Evolutionary conservation across 2,888 invertebrate genomes (phyloP).

Genomic region (Pyrocoelia pectoralis): DNA sequence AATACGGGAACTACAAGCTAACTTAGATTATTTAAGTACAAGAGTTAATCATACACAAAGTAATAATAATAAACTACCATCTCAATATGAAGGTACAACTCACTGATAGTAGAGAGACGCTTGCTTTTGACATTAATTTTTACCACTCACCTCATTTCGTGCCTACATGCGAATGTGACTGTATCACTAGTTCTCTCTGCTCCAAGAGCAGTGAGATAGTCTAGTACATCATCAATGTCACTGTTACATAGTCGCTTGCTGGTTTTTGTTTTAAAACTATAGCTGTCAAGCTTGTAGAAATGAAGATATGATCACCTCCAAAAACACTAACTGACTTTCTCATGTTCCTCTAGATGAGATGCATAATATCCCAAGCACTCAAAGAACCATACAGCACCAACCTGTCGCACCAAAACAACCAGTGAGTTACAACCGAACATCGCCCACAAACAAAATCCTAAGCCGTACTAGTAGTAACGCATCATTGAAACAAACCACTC

Average conservation of each 20-base stretch:
- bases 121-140: constrained; percentile 15
- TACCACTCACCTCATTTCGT: not conserved
- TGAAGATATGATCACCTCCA: not conserved
- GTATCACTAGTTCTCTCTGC: too few species aligned
- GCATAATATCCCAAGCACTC: constrained; percentile 47
- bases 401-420: constrained; percentile 28
- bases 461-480: constrained; percentile 46
- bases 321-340: not conserved
- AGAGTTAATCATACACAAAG: constrained; percentile 53
- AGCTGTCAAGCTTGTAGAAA: not conserved
- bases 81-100: constrained; percentile 49
- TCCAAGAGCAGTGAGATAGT: too few species aligned
- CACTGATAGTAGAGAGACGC: not conserved
- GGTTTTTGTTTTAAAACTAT: not conserved
- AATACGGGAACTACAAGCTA: constrained; percentile 83
- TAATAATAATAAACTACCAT: constrained; percentile 43
- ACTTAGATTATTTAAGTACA: constrained; percentile 72
- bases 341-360: constrained; percentile 46
- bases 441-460: constrained; percentile 38
- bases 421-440: constrained; percentile 38
- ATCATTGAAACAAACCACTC: constrained; percentile 38
- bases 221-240: too few species aligned
- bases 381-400: constrained; percentile 46
- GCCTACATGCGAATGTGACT: not conserved
- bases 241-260: not conserved